Evolutionary conservation across 2,797 vertebrate species (phyloP).

Genomic region (Natrix natrix): DNA sequence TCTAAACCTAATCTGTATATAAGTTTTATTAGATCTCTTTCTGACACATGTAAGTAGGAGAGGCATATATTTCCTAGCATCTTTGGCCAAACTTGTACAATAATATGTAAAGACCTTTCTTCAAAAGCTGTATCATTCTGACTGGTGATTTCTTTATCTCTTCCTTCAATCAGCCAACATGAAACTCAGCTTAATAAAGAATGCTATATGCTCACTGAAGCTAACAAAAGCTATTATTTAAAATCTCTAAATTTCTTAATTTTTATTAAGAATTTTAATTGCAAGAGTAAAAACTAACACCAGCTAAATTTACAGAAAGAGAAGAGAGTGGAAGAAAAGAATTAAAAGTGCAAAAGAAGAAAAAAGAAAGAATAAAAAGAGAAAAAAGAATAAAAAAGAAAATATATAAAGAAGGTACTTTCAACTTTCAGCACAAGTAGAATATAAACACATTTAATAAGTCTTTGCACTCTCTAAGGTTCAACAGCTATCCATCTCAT

Average conservation of each 20-base stretch:
- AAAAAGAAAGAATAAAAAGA: background rate
- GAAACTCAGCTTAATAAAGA: constrained; percentile 28
- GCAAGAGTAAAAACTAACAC: background rate
- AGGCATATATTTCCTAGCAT: background rate
- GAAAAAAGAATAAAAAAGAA: background rate
- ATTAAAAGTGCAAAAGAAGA: background rate
- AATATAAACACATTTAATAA: background rate
- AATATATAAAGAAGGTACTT: background rate
- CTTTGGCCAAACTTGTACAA: constrained; percentile 1
- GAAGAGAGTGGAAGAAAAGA: background rate
- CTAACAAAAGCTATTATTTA: constrained; percentile 44
- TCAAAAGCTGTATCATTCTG: background rate
- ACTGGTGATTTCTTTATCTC: background rate
- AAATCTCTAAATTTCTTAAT: constrained; percentile 16
- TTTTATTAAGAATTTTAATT: background rate
- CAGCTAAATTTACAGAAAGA: background rate
- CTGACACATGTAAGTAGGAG: background rate
- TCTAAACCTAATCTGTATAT: background rate
- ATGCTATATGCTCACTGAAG: constrained; percentile 18
- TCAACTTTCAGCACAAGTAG: background rate
- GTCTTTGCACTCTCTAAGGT: background rate
- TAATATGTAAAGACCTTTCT: background rate
- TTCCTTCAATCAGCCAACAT: constrained; percentile 14
- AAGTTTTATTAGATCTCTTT: background rate
- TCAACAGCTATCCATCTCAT: background rate